Evolutionary conservation across 1,140 invertebrate genomes (phyloP), one percentile per base, ranked within the genome.

Genomic region (Dufourea novaeangliae): DNA sequence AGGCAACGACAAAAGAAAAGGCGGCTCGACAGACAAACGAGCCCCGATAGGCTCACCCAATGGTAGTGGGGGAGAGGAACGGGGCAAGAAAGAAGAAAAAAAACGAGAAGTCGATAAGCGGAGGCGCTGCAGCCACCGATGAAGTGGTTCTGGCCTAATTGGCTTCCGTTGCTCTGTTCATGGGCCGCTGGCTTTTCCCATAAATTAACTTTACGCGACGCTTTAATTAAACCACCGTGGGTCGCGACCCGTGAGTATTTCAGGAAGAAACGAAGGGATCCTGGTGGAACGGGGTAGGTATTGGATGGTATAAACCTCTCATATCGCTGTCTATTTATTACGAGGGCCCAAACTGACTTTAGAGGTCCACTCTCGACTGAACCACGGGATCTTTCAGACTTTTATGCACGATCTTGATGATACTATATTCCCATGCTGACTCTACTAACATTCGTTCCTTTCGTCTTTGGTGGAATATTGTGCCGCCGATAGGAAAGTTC

Each of bases 111-210:
- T 62, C 76, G 78, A 86, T 84, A 84, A 86, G 78, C 57, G 50
- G 57, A 50, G 62, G 46, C 62, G 71, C 59, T 73, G 70, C 46
- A 37, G 69, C 44, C 39, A 50, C 57, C 52, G 78, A 86, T 85
- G 77, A 85, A 83, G 77, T 78, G 76, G 75, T 63, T 79, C 46
- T 82, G 78, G 78, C 75, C 87, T 88, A 88, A 88, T 88, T 87
- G 84, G 86, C 84, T 87, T 80, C 74, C 79, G 80, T 78, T 87
- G 84, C 80, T 78, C 78, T 82, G 39, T 82, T 84, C 84, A 83
- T 80, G 74, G 79, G 39, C 79, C 76, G 61, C 70, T 71, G 67
- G 7, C 82, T 83, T 84, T 86, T 80, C 75, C 57, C 85, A 81
- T 86, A 85, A 85, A 85, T 85, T 78, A 85, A 80, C 52, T 84